Evolutionary conservation across 1,140 invertebrate species (phyloP).

Genomic region (Lethocerus indicus): DNA sequence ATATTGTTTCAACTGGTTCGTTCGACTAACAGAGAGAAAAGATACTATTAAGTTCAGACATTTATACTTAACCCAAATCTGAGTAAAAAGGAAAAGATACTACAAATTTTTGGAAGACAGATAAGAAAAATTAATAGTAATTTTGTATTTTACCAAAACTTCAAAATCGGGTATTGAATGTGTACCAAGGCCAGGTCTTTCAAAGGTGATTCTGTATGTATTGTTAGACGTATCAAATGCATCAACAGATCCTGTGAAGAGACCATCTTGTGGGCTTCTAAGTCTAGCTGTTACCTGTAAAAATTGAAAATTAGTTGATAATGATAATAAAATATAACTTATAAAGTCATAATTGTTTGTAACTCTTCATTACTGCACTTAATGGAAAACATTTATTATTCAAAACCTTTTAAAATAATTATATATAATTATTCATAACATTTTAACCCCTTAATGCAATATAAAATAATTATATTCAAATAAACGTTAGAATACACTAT

Average conservation of each 20-base stretch:
- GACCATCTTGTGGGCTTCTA: slow-evolving; percentile 84
- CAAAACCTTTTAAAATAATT: no score
- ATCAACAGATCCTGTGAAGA: slow-evolving; percentile 92
- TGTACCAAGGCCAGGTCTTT: slow-evolving; percentile 80
- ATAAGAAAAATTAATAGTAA: not conserved
- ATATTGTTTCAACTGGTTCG: slow-evolving; percentile 79
- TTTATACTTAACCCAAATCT: not conserved
- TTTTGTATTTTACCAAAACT: slow-evolving; percentile 39
- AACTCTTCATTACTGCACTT: no score
- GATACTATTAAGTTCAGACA: not conserved
- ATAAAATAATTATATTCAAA: no score
- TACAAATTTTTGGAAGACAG: not conserved
- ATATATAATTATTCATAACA: not conserved
- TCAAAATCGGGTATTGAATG: slow-evolving; percentile 95
- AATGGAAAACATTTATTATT: no score
- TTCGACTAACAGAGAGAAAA: slow-evolving; percentile 36
- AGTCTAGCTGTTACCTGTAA: slow-evolving; percentile 49
- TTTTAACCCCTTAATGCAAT: no score
- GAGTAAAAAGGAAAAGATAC: not conserved
- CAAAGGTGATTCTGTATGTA: slow-evolving; percentile 95
- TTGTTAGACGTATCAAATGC: slow-evolving; percentile 94
- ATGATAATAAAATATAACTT: not conserved
- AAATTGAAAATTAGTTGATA: not conserved
- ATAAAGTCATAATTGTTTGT: no score
- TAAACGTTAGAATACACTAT: no score